Evolutionary conservation across 2,797 vertebrate genomes (phyloP), one percentile per base, ranked within the genome.

Genomic region (Tokudaia muenninki): DNA sequence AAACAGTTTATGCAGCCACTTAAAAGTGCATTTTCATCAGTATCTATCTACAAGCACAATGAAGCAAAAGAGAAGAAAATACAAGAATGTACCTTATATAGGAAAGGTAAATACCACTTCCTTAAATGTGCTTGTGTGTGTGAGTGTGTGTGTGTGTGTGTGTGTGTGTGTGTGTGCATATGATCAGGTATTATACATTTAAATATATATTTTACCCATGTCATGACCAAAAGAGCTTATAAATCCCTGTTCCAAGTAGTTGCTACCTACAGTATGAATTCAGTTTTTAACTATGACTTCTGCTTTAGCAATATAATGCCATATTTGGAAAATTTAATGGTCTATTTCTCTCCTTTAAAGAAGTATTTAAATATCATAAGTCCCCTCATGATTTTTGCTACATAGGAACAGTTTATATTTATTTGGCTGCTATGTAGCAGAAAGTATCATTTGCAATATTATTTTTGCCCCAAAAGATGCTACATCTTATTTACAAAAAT

Each of bases 401-500:
- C 34, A 80, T 22, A 44, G 14, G 22, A 7, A 37, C 31, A 92
- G 21, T 29, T 94, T 95, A 63, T 19, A 55, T 82, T 93, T 97
- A 83, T 75, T n/a, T 90, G 89, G 26, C 41, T 91, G 6, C 44
- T 50, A 57, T 77, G 14, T 44, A 95, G 79, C 4, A 79, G 57
- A 44, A 92, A 57, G 31, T 67, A 19, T 86, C 61, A 81, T 92
- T 96, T 83, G 63, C 74, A 87, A 87, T 92, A 72, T 74, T 94
- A 44, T 10, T 92, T 80, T n/a, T 89, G 79, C 13, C 31, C 65
- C 91, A 72, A n/a, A 96, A 87, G 24, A 93, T 90, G 29, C 4
- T 75, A 90, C 92, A 37, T 6, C 21, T 89, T 78, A 90, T 93
- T 94, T 80, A 44, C 77, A 87, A 96, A 96, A 96, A 79, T 47